Base-by-base conservation (phyloP, 1,140 invertebrate genomes). In the Drosophila bipectinata region DNA sequence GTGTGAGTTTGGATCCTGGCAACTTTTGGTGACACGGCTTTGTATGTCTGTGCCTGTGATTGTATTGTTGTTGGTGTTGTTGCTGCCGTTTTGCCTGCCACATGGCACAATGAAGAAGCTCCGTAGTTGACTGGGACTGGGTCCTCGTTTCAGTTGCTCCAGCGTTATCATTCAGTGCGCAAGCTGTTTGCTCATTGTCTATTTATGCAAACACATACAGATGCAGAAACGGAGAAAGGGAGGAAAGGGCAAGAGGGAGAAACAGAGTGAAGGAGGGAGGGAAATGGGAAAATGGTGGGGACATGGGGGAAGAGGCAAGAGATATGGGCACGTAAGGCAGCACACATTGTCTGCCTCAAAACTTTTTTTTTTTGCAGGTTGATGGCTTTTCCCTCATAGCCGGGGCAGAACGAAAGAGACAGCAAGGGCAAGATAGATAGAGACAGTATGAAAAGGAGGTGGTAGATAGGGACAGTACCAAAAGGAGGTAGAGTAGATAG, bases 111-210 rank as follows among this genome's bases (percentile, higher is more conserved):
- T 75, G 72, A 44, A 56, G 53, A 26, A 56, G 45, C 59, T 68
- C 41, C 55, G 51, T 72, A 74, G 63, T 66, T 66, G 60, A 34
- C 57, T 54, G 74, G 64, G 67, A 57, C 41, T 81, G 73, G 67
- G 63, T 57, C 81, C 59, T 60, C 72, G 80, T 76, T 82, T 82
- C 60, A 56, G 72, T 55, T 66, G 82, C 71, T 88, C 58, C 78
- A 68, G 69, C 83, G 83, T 88, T 87, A 87, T 87, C 83, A 88
- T 87, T 88, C 79, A 87, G 83, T 72, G 74, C 71, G 83, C 83
- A 87, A 87, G 83, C 83, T 87, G 83, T 87, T 87, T 87, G 83
- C 79, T 87, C 83, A 87, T 87, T 87, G 83, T 87, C 83, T 87
- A 87, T 88, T 87, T 87, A 87, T 87, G 83, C 78, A 83, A 82